Evolutionary conservation across 1,140 invertebrate genomes (phyloP), one percentile per base, ranked within the genome.

Genomic region (Harpegnathos saltator): DNA sequence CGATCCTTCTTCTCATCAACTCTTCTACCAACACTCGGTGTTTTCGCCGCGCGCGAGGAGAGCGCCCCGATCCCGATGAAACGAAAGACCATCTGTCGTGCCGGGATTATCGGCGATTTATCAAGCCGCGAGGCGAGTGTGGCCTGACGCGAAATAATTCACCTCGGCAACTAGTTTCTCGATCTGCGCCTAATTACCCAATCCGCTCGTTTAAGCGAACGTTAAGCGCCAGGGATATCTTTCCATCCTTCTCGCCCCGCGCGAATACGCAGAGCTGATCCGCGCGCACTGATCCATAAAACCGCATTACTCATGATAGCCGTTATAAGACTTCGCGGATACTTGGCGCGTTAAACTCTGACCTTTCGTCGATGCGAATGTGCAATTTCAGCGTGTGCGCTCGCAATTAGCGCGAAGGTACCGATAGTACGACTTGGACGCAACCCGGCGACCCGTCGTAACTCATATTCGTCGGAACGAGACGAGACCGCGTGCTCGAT

Each of bases 241-340:
- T 62, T 75, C n/a, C 65, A 75, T 65, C 44, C 54, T 44, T 24
- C 44, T 4, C n/a, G n/a, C n/a, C n/a, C n/a, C n/a, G n/a, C 17
- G 19, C 14, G 29, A 62, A 59, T 9, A 38, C 1, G 19, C 14
- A 73, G 14, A n/a, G 3, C 22, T 44, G 38, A 15, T n/a, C 26
- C 26, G 4, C 26, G 5, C 26, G 4, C 26, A 14, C 50, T 15
- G 38, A 82, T 85, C 61, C 65, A 75, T 85, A 87, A 89, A 83
- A 33, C 38, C 50, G 73, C 75, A 72, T 77, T 85, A 59, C 48
- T 71, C 52, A 80, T 83, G 38, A 75, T 29, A 88, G 65, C 81
- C 85, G 84, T 83, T 83, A 48, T 77, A 83, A 78, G 88, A 85
- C 81, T 75, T 86, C 61, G 74, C 68, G 84, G 82, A 89, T 91